phyloP scores from a whole-genome alignment of 2,113 vertebrate species.

The Grammomys dolichurus region DNA sequence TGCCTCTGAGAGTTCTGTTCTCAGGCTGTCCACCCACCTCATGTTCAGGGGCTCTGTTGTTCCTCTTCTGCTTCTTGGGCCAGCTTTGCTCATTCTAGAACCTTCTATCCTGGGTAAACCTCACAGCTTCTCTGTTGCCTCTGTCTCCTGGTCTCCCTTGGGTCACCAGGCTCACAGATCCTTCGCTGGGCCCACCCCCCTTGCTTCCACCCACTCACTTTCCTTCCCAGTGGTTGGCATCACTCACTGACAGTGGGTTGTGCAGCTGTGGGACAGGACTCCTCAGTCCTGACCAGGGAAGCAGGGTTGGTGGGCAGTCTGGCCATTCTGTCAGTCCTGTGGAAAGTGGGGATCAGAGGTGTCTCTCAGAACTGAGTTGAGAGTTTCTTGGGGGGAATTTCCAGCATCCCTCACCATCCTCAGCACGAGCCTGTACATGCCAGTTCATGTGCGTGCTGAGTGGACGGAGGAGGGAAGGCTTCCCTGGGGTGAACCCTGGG shows the following conservation, averaged over 20 bases:
- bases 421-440: accelerated
- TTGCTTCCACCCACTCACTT: not conserved
- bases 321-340: accelerated
- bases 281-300: not conserved
- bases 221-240: accelerated
- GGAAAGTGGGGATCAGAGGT: not conserved
- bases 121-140: not conserved
- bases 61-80: not conserved
- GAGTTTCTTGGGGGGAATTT: not conserved
- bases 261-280: accelerated
- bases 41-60: not conserved
- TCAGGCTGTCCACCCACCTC: not conserved
- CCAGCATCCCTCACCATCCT: not conserved
- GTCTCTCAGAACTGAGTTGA: not conserved
- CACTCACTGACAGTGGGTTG: accelerated
- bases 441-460: accelerated
- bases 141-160: not conserved
- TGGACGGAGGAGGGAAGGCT: accelerated
- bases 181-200: not conserved
- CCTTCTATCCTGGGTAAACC: not conserved
- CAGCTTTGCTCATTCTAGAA: not conserved
- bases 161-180: not conserved
- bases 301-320: not conserved
- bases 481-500: accelerated
- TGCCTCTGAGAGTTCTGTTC: not conserved